A percentile compares a stretch with the other conserved stretches of the same genome.
phyloP scores from a whole-genome alignment of 2,113 vertebrate species.

The Pteropus alecto region DNA sequence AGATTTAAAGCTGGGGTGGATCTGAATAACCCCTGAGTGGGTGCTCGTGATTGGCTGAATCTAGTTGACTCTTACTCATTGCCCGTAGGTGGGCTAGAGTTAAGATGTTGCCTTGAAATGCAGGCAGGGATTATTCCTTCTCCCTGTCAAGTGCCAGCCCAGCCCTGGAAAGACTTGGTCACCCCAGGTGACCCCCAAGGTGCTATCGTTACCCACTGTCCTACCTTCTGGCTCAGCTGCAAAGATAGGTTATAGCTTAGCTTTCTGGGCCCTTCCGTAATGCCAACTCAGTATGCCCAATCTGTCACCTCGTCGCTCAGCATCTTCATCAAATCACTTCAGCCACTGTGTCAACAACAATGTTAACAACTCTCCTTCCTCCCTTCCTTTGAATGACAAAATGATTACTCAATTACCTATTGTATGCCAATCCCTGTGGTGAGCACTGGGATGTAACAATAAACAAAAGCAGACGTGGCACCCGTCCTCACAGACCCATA shows the following conservation, averaged over 20 bases:
- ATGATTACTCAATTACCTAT: not conserved
- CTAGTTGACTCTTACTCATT: not conserved
- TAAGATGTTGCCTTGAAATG: not conserved
- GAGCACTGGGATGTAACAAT: accelerated
- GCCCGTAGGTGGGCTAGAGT: not conserved
- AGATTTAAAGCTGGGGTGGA: not conserved
- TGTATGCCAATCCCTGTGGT: not conserved
- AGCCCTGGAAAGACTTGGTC: not conserved
- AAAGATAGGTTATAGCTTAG: not conserved
- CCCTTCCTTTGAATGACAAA: not conserved
- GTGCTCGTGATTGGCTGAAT: not conserved
- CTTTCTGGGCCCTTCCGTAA: not conserved
- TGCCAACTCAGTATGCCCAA: too few species aligned
- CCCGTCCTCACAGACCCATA: accelerated
- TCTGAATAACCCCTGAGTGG: accelerated
- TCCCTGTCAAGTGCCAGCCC: not conserved
- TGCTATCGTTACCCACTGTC: not conserved
- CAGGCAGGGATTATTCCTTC: not conserved
- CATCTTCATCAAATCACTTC: not conserved
- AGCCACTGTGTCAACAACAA: too few species aligned
- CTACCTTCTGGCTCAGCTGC: not conserved
- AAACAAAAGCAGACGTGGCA: accelerated
- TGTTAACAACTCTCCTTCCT: not conserved
- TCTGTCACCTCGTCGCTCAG: not conserved
- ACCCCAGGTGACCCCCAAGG: not conserved